phyloP scores from a whole-genome alignment of 37 sponge, comb jelly and placozoan species.

The Oscarella lobularis region DNA sequence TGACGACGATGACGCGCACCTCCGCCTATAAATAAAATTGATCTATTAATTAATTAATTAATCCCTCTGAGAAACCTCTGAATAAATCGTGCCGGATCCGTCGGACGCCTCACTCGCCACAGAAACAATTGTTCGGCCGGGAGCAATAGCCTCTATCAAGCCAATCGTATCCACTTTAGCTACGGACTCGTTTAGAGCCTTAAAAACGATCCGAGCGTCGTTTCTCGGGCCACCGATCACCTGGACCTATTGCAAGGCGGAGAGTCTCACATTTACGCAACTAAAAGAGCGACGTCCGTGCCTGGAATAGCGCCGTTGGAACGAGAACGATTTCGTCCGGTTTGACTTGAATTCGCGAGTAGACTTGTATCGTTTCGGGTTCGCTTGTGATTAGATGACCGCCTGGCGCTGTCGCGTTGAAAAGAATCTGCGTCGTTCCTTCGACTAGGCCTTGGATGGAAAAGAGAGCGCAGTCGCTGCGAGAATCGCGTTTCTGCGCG shows the following conservation, averaged over 20 bases:
- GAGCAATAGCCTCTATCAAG: neutral
- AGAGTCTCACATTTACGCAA: too few species aligned
- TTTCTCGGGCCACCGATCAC: neutral
- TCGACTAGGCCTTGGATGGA: conserved; percentile 34
- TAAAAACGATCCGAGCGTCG: neutral
- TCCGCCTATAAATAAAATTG: conserved; percentile 20
- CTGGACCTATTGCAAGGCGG: neutral
- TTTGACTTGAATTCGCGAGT: neutral
- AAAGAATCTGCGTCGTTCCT: conserved; percentile 48
- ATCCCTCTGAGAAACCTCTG: neutral
- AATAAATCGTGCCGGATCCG: neutral
- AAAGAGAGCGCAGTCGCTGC: conserved; percentile 12
- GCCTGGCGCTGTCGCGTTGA: conserved; percentile 46
- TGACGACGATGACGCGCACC: conserved; percentile 47
- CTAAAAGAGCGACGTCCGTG: too few species aligned
- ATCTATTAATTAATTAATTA: too few species aligned
- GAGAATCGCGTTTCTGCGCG: too few species aligned
- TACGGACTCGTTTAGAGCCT: neutral
- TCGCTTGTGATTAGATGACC: conserved; percentile 44
- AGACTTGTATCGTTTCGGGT: conserved; percentile 52
- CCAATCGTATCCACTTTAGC: neutral
- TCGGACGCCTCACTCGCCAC: neutral
- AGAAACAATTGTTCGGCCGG: neutral
- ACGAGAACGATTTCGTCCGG: conserved; percentile 44
- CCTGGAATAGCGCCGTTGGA: conserved; percentile 57